Evolutionary conservation across 2,113 vertebrate genomes (phyloP), one percentile per base, ranked within the genome.

Genomic region (Heliornis fulica): DNA sequence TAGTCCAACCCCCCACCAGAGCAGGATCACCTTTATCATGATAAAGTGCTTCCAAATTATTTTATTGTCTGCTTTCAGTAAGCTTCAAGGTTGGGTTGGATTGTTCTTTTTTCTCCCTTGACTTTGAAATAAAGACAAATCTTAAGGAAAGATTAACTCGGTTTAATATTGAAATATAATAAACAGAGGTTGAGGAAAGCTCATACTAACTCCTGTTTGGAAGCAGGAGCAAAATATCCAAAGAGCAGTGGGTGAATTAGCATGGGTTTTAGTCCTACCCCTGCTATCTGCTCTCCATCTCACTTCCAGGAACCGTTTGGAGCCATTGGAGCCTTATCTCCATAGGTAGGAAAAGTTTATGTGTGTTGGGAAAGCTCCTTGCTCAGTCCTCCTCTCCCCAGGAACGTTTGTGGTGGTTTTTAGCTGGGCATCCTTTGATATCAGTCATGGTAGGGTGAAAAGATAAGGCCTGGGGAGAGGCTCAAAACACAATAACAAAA

Each of bases 91-190:
- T 25, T 72, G 29, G 46, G 46, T 22, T 22, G 14, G 53, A 6
- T 54, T 31, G 2, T 0, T 3, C 18, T 38, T 20, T 32, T 20
- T 56, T 56, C 11, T 5, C 2, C 29, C 10, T 45, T 65, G 45
- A 17, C 45, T 83, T 63, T 28, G 13, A 70, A 83, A 50, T 4
- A 46, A 75, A 54, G 19, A 20, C 5, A 48, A 34, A 1, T 31
- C 19, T 66, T 50, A 68, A 65, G 38, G 25, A 74, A 61, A 76
- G 29, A 5, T 21, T 31, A 80, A 4, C 14, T 9, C 4, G 0
- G 53, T 81, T 36, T 7, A 48, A 10, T 15, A 46, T 36, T 45
- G 11, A 10, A 17, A 48, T 32, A 4, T 11, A 26, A 46, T 19
- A 51, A n/a, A 34, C 3, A 7, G 0, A 38, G 5, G 18, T 23